A percentile compares a stretch with the other conserved stretches of the same genome.
These are phyloP conservation scores for Acleris cristana DNA, from an alignment of 2,888 invertebrate genomes.

Conservation along the genomic window DNA sequence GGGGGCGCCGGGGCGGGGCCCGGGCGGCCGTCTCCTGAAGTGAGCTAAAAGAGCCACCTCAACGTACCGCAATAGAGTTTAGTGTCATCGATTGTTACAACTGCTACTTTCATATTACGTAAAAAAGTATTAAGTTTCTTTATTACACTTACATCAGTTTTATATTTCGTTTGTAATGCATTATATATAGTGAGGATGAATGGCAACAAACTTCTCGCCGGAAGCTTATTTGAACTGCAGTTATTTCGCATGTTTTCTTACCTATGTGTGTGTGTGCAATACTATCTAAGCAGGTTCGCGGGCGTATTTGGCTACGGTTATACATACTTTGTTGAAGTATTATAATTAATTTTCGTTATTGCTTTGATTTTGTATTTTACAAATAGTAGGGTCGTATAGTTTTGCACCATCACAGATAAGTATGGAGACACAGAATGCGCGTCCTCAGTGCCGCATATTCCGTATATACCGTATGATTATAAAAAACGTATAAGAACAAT, in stretches of 20 bases:
- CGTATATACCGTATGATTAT: conserved; percentile 57
- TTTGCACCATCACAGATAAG: conserved; percentile 36
- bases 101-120: conserved; percentile 26
- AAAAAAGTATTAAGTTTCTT: conserved; percentile 27
- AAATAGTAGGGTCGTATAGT: conserved; percentile 25
- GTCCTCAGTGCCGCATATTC: conserved; percentile 32
- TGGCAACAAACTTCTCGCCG: conserved; percentile 11
- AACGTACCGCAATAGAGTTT: conserved; percentile 10
- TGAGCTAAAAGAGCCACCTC: conserved; percentile 14
- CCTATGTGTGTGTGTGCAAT: conserved; percentile 26
- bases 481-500: conserved; percentile 61
- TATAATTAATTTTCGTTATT: conserved; percentile 4
- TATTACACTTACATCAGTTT: neutral
- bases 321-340: neutral
- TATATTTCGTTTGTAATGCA: no score
- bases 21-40: neutral
- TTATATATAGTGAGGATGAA: conserved; percentile 22
- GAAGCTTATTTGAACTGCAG: conserved; percentile 19
- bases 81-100: conserved; percentile 19
- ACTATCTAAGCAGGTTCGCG: conserved; percentile 18
- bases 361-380: conserved; percentile 13
- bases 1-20: no score
- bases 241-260: conserved; percentile 17
- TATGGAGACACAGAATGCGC: conserved; percentile 22
- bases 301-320: conserved; percentile 27